Evolutionary conservation across 2,888 invertebrate genomes (phyloP), one percentile per base, ranked within the genome.

Genomic region (Andrena camellia): DNA sequence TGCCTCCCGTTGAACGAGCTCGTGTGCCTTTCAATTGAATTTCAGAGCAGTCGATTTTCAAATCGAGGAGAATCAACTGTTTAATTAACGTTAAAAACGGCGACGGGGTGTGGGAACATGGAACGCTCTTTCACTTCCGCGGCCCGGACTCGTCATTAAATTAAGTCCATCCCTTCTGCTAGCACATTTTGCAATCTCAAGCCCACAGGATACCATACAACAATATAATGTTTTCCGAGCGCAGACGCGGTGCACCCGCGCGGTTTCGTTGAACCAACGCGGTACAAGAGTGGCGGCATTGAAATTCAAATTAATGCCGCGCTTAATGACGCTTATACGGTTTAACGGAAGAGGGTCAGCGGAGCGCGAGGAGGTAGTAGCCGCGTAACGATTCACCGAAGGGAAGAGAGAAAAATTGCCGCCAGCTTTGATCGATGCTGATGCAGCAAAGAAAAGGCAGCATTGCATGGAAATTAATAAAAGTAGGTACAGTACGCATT

Each of bases 271-370:
- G 13, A n/a, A 4, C 54, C 64, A 54, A 29, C 57, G 13, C 10
- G 70, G 71, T 69, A 78, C 77, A 74, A 76, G 73, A 78, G 73
- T 70, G 73, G 78, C 75, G 50, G 59, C 78, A 82, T 85, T 85
- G 85, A 85, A 73, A 85, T 85, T 85, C 76, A 85, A 85, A 85
- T 85, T 85, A 85, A 82, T 85, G 78, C 78, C 54, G 20, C 73
- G 82, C 76, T 85, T 85, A 85, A 85, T 85, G 85, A 85, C 85
- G 76, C 85, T 78, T 78, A 75, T 77, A 85, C 57, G 76, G 76
- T 64, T 75, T 66, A 63, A 54, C 63, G 59, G 54, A 33, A 31
- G 57, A n/a, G 76, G 57, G 78, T 48, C 31, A 26, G 33, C 26
- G 71, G 66, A 54, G 33, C 48, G 31, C 52, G 33, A n/a, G 33